These are phyloP conservation scores for Oreochromis grahami DNA, from an alignment of 2,797 vertebrate species.

Conservation along the genomic window DNA sequence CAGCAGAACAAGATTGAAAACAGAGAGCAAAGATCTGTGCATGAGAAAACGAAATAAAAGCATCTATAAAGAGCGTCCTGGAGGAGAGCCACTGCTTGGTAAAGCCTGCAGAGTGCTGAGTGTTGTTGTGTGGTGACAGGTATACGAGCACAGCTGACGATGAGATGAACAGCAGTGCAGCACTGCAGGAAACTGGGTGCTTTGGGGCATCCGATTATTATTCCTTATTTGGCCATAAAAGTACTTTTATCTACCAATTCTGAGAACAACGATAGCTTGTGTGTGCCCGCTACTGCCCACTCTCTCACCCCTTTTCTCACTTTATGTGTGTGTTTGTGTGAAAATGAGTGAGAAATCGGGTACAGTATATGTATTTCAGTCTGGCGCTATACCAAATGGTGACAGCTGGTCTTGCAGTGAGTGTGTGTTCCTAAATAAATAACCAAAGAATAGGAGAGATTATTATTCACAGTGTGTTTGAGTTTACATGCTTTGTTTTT, in stretches of 20 bases:
- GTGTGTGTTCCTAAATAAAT: background rate
- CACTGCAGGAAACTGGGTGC: background rate
- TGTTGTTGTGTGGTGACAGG: background rate
- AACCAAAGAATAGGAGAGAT: background rate
- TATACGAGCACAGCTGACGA: background rate
- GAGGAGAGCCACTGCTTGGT: background rate
- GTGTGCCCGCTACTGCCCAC: background rate
- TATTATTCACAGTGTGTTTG: background rate
- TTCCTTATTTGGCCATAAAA: background rate
- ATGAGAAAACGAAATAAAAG: background rate
- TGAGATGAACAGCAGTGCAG: background rate
- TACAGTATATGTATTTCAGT: background rate
- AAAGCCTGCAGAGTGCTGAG: background rate
- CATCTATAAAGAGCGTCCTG: background rate
- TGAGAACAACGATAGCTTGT: background rate
- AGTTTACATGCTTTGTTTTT: background rate
- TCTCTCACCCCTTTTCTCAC: background rate
- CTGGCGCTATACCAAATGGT: background rate
- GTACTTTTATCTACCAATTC: background rate
- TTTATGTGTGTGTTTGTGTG: background rate
- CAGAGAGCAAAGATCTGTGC: background rate
- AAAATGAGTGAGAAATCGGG: background rate
- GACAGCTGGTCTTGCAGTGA: constrained; percentile 23
- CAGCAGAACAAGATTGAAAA: background rate
- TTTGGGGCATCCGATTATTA: background rate